These are phyloP conservation scores for Stenurella melanura DNA, from an alignment of 2,888 invertebrate species.

Conservation along the genomic window DNA sequence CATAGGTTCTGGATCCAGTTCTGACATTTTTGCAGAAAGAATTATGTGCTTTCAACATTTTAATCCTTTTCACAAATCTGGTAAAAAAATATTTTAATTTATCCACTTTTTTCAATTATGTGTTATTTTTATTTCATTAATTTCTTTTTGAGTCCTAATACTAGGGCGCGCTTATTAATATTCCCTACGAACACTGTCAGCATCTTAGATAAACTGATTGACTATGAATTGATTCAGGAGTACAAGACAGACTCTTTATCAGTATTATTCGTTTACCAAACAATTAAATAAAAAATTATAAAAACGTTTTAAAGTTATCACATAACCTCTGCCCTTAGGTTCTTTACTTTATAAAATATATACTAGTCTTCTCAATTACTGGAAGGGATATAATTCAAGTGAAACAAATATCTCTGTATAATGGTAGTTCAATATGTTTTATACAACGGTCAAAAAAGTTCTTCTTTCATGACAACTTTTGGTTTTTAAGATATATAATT, in stretches of 20 bases:
- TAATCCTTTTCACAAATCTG: constrained; percentile 26
- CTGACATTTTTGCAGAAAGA: not conserved
- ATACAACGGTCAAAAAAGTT: no score
- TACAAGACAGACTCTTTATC: not conserved
- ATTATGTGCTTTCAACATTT: constrained; percentile 46
- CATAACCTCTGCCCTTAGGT: constrained; percentile 30
- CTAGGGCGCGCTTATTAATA: constrained; percentile 44
- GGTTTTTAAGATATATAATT: no score
- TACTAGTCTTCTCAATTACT: not conserved
- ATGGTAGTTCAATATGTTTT: no score
- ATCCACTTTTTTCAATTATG: constrained; percentile 7
- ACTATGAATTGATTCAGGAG: not conserved
- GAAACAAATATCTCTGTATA: not conserved
- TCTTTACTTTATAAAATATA: not conserved
- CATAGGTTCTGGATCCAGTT: constrained; percentile 45
- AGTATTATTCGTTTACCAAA: constrained; percentile 22
- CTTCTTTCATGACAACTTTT: no score
- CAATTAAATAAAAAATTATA: not conserved
- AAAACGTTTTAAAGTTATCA: constrained; percentile 26
- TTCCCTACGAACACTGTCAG: constrained; percentile 44
- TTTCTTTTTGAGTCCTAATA: constrained; percentile 50
- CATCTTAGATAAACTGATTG: constrained; percentile 50
- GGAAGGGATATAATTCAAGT: not conserved
- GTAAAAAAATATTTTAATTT: constrained; percentile 23
- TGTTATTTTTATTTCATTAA: constrained; percentile 39